These are phyloP conservation scores for Ovis canadensis DNA, from an alignment of 2,113 vertebrate species.

Conservation along the genomic window DNA sequence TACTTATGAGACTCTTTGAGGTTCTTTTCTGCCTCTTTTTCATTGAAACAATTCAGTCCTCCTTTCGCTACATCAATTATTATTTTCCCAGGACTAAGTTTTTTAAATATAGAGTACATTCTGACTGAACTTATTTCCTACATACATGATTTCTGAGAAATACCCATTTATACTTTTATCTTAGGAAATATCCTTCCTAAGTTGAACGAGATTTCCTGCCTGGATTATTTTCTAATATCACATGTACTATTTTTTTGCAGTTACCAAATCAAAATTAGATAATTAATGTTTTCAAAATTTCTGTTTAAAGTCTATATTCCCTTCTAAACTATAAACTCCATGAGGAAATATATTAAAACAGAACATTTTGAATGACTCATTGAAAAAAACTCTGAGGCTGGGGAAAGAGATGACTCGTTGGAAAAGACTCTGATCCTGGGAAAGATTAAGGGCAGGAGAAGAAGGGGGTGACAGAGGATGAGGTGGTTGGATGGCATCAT, in stretches of 20 bases:
- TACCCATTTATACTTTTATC: neutral
- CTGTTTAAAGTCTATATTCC: neutral
- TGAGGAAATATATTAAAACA: neutral
- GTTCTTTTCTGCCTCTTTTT: neutral
- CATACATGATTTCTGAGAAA: neutral
- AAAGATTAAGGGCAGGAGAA: neutral
- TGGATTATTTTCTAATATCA: neutral
- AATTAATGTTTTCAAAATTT: neutral
- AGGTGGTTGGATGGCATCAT: neutral
- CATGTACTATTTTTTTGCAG: neutral
- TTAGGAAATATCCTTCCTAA: neutral
- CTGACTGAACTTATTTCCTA: neutral
- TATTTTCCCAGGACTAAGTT: neutral
- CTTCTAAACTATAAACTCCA: neutral
- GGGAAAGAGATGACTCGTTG: neutral
- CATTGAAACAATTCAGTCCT: neutral
- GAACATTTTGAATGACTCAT: neutral
- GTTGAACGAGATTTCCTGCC: neutral
- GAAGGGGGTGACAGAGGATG: neutral
- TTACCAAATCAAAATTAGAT: neutral
- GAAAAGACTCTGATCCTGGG: neutral
- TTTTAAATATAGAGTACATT: neutral
- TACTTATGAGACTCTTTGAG: neutral
- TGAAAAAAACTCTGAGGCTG: neutral
- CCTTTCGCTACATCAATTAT: neutral